Base-by-base conservation (phyloP, 2,888 invertebrate genomes). In the Drosophila ustulata region DNA sequence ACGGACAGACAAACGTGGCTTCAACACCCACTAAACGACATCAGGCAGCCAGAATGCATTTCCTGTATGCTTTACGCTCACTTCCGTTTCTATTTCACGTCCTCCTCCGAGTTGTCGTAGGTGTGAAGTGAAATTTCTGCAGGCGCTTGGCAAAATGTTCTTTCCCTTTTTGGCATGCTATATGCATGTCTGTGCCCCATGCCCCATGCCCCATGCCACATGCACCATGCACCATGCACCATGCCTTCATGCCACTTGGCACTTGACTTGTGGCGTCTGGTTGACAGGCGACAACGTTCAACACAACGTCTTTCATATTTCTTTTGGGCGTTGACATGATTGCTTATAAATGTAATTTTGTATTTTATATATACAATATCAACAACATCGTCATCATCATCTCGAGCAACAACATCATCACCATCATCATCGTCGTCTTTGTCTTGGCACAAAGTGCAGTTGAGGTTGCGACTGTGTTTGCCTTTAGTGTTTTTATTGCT, bases 331-430 rank as follows among this genome's bases (percentile, higher is more conserved):
- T 79, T 89, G 85, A 89, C 89, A 87, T 84, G 89, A 85, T 85
- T 85, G 85, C 85, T 78, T 79, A 75, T 89, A 85, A 85, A 85
- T 85, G 89, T 88, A 89, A 85, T 85, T 85, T 80, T 62, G 41
- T 80, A 74, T 55, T 87, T 80, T 59, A 37, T 80, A 71, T 51
- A 37, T 57, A 7, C 30, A 67, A 63, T 71, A 78, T 78, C 75
- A 76, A 45, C 75, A 76, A 41, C 77, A 43, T 34, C 39, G 39
- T 26, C 28, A 47, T 11, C 47, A 39, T 32, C 53, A 25, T 34
- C 34, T n/a, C 11, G 26, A 9, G 8, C 13, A 30, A 6, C 25
- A 11, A 11, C 55, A 13, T 45, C 18, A 0, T 5, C 58, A 50
- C n/a, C 57, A 26, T 25, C 26, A 7, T 3, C 23, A 8, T 23